Base-by-base conservation (phyloP, 2,888 invertebrate genomes). In the Campoplex nolae region DNA sequence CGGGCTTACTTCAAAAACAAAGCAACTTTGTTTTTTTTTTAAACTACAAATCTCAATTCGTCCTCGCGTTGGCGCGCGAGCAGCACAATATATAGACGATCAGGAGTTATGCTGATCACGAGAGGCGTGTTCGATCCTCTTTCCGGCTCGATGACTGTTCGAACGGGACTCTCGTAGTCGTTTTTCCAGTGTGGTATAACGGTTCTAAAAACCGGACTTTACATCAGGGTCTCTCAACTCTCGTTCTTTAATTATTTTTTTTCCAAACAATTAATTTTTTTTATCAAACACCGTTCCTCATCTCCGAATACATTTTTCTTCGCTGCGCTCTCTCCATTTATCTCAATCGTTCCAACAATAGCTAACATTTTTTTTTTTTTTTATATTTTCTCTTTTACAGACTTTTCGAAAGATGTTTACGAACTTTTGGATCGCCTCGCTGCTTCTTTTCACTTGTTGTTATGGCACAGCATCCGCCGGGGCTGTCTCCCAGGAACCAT, bases 401-500 rank as follows among this genome's bases (percentile, higher is more conserved):
- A 42, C 48, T 75, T 68, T 16, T 62, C 23, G 18, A n/a, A 82
- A 82, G 75, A 87, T 87, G 87, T 58, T 65, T 78, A 71, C 38
- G 65, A 76, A 84, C 58, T 35, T 51, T 38, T 42, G 71, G 9
- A 16, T 65, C 23, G 74, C 74, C 18, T 32, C 82, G 62, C 42
- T 87, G 62, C 62, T 87, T 58, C 58, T 78, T 18, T 70, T 87
- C 51, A 62, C 78, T 65, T 84, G 82, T 78, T 82, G 65, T 56
- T 82, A 79, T 32, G 54, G 78, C 71, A 28, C 62, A 6, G 82
- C 82, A 35, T 65, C 75, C 54, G 84, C 38, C 23, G 79, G 84
- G 48, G 87, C 87, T 2, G 82, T 87, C 70, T 75, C 87, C n/a
- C 87, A 82, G 75, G 84, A 87, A 56, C 84, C 78, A 18, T 82